Evolutionary conservation across 2,113 vertebrate genomes (phyloP), one percentile per base, ranked within the genome.

Genomic region (Toxostoma redivivum): DNA sequence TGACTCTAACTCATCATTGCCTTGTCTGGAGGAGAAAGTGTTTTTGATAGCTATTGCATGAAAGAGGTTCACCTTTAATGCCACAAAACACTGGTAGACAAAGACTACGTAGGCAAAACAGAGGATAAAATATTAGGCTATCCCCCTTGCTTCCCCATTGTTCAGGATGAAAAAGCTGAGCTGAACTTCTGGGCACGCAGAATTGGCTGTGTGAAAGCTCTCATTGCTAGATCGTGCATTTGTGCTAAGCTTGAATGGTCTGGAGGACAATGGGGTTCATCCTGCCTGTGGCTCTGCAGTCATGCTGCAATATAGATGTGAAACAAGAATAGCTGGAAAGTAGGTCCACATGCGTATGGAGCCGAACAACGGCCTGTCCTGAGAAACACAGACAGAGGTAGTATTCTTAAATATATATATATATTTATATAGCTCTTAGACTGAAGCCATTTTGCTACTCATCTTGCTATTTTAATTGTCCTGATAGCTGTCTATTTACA

Each of bases 121-220:
- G 78, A 90, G 86, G 90, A 95, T 93, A 78, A 95, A 95, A 88
- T 94, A 92, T 88, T 90, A 92, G 80, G 61, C 88, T 92, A 67
- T 95, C 88, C 92, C 88, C 80, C 86, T 96, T 93, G 79, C 92
- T 91, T 90, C 76, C 76, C 72, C 83, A 72, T 96, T 88, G 92
- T 95, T 94, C 67, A 62, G 92, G 95, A 95, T 95, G 91, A 96
- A 96, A 91, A 87, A 95, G 92, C 93, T 67, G 54, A 95, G 82
- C 79, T 93, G 90, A 97, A 95, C 93, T 91, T 96, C 37, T 97
- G 89, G 91, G 88, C 84, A 95, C 10, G 0, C 62, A 48, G 94
- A 83, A 95, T 80, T 73, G 92, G 51, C 90, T 66, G 51, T 5
- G 82, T 90, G 87, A 90, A 96, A 96, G 87, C 92, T 73, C 81